phyloP scores from a whole-genome alignment of 2,113 vertebrate genomes.

The Lipophrys pholis region DNA sequence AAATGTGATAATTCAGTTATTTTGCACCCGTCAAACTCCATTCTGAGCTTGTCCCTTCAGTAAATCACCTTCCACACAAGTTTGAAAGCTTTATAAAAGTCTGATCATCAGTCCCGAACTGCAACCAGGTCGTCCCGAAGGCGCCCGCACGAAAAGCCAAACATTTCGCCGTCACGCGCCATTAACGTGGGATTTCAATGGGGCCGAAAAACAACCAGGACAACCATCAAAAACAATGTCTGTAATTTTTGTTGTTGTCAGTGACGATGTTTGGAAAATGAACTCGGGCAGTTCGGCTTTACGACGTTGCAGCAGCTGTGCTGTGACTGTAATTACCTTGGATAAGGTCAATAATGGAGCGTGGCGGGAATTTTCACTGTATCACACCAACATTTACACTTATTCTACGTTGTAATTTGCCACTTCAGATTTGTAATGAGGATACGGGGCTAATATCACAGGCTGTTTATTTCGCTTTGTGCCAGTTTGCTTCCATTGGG shows the following conservation, averaged over 20 bases:
- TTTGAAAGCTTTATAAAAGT: no score
- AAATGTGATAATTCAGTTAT: no score
- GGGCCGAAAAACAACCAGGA: background rate
- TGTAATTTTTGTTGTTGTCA: slow-evolving; percentile 13
- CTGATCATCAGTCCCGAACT: no score
- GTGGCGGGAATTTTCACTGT: slow-evolving; percentile 10
- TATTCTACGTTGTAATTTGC: background rate
- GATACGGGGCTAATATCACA: background rate
- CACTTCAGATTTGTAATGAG: background rate
- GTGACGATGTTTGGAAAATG: background rate
- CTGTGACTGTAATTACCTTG: slow-evolving; percentile 6
- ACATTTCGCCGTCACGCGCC: no score
- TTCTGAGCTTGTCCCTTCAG: no score
- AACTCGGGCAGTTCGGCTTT: no score
- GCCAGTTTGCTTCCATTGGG: no score
- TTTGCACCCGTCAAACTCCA: no score
- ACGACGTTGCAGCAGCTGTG: slow-evolving; percentile 1
- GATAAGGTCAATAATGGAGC: background rate
- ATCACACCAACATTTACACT: slow-evolving; percentile 19
- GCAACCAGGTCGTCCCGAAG: no score
- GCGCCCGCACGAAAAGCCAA: no score
- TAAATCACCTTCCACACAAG: no score
- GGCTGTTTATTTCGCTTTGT: slow-evolving; percentile 30
- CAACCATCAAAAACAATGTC: background rate
- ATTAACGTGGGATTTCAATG: no score